These are phyloP conservation scores for Leucosticte australis DNA, from an alignment of 2,113 vertebrate species.

Conservation along the genomic window DNA sequence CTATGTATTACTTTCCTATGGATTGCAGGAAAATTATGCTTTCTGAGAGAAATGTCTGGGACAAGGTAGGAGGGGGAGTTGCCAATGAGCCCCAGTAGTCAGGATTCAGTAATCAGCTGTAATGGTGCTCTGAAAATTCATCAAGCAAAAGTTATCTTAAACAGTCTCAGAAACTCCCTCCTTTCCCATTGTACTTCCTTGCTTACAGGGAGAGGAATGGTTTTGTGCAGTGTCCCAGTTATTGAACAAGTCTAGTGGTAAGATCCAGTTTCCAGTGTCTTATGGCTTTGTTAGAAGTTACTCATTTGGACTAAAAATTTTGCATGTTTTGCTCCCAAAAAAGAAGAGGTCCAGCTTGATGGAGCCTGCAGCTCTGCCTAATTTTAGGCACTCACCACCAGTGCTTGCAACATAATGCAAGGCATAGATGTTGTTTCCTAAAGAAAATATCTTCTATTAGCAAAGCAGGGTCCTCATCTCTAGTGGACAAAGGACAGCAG, in stretches of 20 bases:
- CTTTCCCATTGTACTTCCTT: rapidly evolving
- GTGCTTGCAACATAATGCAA: background rate
- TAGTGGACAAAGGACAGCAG: background rate
- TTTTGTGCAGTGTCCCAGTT: background rate
- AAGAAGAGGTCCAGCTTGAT: background rate
- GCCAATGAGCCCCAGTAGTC: background rate
- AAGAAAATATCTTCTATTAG: background rate
- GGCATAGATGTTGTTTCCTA: background rate
- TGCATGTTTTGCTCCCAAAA: background rate
- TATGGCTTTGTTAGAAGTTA: background rate
- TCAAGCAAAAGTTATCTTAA: background rate
- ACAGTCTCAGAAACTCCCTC: background rate
- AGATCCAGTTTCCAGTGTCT: background rate
- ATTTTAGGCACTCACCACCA: background rate
- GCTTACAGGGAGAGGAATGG: background rate
- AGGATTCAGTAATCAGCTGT: background rate
- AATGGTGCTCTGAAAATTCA: background rate
- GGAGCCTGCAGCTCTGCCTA: background rate
- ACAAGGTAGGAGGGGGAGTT: background rate
- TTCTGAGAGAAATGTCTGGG: background rate
- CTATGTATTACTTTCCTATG: background rate
- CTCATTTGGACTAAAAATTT: background rate
- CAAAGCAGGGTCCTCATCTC: background rate
- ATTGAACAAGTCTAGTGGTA: background rate
- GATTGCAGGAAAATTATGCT: background rate